Percentiles rank a stretch among this genome's conserved stretches.
phyloP scores from a whole-genome alignment of 2,888 invertebrate species.

The Coleophora deauratella region DNA sequence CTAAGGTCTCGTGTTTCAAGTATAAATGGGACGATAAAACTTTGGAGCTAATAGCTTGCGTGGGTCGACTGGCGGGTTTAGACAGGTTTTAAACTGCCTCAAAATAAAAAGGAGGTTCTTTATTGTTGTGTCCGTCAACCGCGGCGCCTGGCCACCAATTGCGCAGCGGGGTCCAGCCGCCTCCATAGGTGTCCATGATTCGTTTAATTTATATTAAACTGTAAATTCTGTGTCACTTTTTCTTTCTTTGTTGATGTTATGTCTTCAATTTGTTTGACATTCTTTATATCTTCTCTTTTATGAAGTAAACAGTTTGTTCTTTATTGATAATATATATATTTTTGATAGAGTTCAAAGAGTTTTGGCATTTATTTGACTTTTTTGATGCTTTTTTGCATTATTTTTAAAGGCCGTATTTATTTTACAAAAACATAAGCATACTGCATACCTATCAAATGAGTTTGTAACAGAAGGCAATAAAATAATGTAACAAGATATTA shows the following conservation, averaged over 20 bases:
- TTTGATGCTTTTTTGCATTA: no score
- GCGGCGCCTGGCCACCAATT: constrained; percentile 50
- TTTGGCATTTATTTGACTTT: no score
- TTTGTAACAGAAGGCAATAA: no score
- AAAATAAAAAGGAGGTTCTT: constrained; percentile 20
- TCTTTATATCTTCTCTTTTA: constrained; percentile 7
- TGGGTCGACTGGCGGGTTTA: constrained; percentile 43
- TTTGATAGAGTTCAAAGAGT: no score
- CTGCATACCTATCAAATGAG: no score
- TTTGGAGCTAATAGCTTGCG: constrained; percentile 51
- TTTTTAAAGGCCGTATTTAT: no score
- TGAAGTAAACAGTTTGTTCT: constrained; percentile 2
- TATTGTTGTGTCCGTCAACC: constrained; percentile 51
- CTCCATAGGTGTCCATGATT: constrained; percentile 35
- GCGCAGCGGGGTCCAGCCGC: constrained; percentile 49
- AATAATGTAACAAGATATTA: no score
- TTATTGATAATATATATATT: no score
- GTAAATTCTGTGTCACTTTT: constrained; percentile 32
- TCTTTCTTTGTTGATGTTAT: constrained; percentile 13
- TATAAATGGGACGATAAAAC: constrained; percentile 63
- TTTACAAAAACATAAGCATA: no score
- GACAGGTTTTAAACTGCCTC: constrained; percentile 24
- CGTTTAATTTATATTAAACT: constrained; percentile 51
- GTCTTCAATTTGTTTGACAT: constrained; percentile 18
- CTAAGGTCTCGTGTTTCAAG: constrained; percentile 45